phyloP scores from a whole-genome alignment of 2,113 vertebrate species.

The Regulus satrapa region DNA sequence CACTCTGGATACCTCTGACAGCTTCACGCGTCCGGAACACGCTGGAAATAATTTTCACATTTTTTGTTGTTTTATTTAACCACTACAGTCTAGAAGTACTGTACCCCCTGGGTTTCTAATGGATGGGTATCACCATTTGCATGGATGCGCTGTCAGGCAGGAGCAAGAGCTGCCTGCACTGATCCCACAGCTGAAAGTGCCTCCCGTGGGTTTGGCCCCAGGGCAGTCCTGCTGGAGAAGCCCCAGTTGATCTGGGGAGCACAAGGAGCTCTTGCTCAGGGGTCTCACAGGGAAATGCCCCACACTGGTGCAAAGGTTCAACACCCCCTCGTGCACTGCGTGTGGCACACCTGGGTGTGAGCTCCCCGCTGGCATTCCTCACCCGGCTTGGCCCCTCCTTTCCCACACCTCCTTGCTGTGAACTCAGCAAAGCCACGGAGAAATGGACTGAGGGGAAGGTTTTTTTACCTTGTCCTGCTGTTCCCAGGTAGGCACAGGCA shows the following conservation, averaged over 20 bases:
- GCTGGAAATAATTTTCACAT: not conserved
- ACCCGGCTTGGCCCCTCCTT: not conserved
- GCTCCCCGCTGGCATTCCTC: not conserved
- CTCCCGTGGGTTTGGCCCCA: not conserved
- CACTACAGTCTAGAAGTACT: not conserved
- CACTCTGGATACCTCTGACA: not conserved
- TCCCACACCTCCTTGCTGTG: not conserved
- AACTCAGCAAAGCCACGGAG: rapidly evolving
- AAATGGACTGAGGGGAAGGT: not conserved
- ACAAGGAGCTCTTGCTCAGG: not conserved
- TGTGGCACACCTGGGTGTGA: rapidly evolving
- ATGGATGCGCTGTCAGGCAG: rapidly evolving
- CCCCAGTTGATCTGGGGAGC: not conserved
- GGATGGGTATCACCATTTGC: not conserved
- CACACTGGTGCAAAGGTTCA: not conserved
- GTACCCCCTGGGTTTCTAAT: not conserved
- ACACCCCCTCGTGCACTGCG: not conserved
- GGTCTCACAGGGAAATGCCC: rapidly evolving
- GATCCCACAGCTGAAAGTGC: rapidly evolving
- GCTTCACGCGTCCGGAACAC: not conserved
- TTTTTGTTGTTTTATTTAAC: not conserved
- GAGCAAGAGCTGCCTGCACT: not conserved
- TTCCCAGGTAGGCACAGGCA: not conserved
- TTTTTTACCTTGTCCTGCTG: not conserved
- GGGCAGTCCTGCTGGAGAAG: not conserved